phyloP scores from a whole-genome alignment of 2,888 invertebrate species.

The Bombyx huttoni region DNA sequence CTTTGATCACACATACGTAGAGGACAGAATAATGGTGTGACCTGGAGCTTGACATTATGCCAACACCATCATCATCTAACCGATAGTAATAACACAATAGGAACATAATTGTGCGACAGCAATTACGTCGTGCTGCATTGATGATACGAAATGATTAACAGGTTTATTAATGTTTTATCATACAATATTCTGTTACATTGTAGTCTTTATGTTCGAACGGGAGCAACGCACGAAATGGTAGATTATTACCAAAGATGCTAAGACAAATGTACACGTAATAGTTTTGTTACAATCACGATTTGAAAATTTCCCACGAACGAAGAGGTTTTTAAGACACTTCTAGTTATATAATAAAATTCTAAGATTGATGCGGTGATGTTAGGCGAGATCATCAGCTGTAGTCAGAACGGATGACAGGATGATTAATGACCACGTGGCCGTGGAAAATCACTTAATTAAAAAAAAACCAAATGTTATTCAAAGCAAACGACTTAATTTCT shows the following conservation, averaged over 20 bases:
- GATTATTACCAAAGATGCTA: background rate
- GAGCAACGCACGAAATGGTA: background rate
- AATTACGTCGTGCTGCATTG: background rate
- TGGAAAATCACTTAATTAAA: background rate
- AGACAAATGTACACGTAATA: background rate
- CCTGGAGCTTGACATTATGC: background rate
- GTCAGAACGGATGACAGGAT: background rate
- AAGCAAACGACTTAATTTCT: too few relatives aligned
- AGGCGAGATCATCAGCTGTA: background rate
- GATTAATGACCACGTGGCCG: background rate
- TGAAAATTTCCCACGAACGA: conserved; percentile 6
- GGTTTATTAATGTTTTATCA: background rate
- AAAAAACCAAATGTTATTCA: background rate
- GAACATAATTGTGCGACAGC: background rate
- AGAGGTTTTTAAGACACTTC: conserved; percentile 3
- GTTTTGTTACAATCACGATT: background rate
- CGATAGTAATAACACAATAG: background rate
- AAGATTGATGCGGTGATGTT: background rate
- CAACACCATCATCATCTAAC: background rate
- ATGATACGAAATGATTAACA: background rate
- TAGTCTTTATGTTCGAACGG: background rate
- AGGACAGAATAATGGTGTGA: background rate
- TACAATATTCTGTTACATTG: background rate
- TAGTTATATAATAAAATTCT: background rate
- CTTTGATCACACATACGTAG: background rate